Percentiles rank a stretch among this genome's conserved stretches.
phyloP scores from a whole-genome alignment of 1,140 invertebrate genomes.

The Delia radicum region DNA sequence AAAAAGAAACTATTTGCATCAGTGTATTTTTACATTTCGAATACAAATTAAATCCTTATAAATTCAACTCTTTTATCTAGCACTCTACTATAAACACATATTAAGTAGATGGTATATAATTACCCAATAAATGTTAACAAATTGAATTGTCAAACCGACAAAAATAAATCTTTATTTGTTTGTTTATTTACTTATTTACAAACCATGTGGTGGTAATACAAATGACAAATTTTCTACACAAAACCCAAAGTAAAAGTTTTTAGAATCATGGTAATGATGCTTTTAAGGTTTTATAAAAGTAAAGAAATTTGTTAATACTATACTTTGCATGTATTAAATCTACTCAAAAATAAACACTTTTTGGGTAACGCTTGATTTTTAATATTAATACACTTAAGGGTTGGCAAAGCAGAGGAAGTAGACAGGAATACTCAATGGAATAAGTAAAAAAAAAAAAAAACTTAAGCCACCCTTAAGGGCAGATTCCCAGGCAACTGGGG shows the following conservation, averaged over 20 bases:
- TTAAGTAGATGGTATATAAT: not conserved
- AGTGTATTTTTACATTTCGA: too few relatives aligned
- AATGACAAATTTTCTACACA: not conserved
- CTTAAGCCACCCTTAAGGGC: not conserved
- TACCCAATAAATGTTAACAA: slow-evolving; percentile 21
- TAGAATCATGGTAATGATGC: not conserved
- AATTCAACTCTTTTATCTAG: not conserved
- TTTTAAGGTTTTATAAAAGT: slow-evolving; percentile 3
- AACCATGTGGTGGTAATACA: not conserved
- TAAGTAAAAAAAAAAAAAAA: not conserved
- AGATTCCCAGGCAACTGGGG: slow-evolving; percentile 15
- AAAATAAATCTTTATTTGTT: not conserved
- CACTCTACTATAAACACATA: too few relatives aligned
- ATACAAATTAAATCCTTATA: too few relatives aligned
- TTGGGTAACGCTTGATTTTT: not conserved
- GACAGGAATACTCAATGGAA: too few relatives aligned
- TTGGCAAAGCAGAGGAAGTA: not conserved
- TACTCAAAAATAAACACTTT: not conserved
- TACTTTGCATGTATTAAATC: not conserved
- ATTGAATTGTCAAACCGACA: slow-evolving; percentile 5
- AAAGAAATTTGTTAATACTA: not conserved
- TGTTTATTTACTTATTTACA: slow-evolving; percentile 5
- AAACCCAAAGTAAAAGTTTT: not conserved
- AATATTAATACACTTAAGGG: not conserved
- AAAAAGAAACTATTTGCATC: too few relatives aligned